Base-by-base conservation (phyloP, 23 tunicate species). In the Clavelina lepadiformis region DNA sequence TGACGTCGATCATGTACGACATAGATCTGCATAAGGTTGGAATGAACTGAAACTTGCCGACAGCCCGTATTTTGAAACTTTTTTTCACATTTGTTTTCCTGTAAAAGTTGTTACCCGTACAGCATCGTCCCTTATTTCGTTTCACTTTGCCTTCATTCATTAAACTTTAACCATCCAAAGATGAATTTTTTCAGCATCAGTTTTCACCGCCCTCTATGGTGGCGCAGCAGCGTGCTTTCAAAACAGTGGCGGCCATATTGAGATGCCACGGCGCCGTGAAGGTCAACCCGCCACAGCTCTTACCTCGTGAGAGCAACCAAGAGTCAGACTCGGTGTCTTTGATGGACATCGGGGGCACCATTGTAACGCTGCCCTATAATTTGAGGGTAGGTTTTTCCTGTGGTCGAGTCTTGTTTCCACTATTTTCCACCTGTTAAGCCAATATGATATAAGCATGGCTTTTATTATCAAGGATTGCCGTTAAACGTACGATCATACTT, bases 341-440 rank as follows among this genome's bases (percentile, higher is more conserved):
- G 23, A 71, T 89, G 61, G 89, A 74, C 52, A 69, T 60, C 3
- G 56, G 89, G 8, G 97, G 97, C 2, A 47, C 82, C 19, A 54
- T 89, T 53, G 97, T 89, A 0, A 38, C 88, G 3, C 79, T 89
- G 20, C 89, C 97, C 7, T 81, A 81, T 38, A 85, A 81, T 56
- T 70, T 89, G 31, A 61, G 97, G 75, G 97, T 89, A 47, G 70
- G 81, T 31, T 15, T n/a, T n/a, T 51, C 44, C 15, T 1, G 28
- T 24, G 19, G 64, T 28, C 11, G 26, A 24, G 65, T 34, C 33
- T 58, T 3, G 35, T 58, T 3, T 22, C 3, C 5, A 21, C 24
- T 49, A 49, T 21, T 3, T 49, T 41, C 49, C 13, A 15, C 49
- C 13, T 41, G n/a, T n/a, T n/a, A n/a, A n/a, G n/a, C n/a, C n/a